Percentiles rank a stretch among this genome's conserved stretches.
phyloP scores from a whole-genome alignment of 2,113 vertebrate genomes.

The Passer montanus region DNA sequence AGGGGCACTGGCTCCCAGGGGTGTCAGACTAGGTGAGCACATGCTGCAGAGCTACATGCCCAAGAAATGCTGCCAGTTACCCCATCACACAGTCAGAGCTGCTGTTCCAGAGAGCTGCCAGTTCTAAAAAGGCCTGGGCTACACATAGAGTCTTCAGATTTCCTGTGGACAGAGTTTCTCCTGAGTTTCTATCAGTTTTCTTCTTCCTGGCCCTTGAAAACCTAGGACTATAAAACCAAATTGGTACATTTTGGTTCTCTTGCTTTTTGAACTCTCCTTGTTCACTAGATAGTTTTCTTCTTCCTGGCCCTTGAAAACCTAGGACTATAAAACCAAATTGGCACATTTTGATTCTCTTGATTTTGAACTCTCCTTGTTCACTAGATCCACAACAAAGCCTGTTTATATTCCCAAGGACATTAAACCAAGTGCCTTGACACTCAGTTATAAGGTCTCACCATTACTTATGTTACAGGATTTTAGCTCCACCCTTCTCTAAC shows the following conservation, averaged over 20 bases:
- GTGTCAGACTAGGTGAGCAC: neutral
- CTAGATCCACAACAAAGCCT: neutral
- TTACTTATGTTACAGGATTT: neutral
- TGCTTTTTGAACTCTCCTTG: neutral
- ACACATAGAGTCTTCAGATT: neutral
- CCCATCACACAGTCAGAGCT: neutral
- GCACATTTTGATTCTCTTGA: neutral
- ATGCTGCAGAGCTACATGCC: neutral
- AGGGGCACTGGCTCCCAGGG: accelerated
- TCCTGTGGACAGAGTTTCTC: neutral
- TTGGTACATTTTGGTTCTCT: neutral
- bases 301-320: neutral
- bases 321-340: neutral
- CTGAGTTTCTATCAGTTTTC: neutral
- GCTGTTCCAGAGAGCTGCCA: neutral
- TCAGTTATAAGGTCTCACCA: neutral
- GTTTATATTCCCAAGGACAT: neutral
- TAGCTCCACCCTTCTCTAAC: neutral
- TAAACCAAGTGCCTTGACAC: neutral
- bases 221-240: neutral
- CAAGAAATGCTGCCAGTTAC: neutral
- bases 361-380: neutral
- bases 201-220: neutral
- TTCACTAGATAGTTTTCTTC: neutral
- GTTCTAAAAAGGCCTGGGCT: neutral